Percentiles rank a stretch among this genome's conserved stretches.
phyloP scores from a whole-genome alignment of 2,113 vertebrate species.

The Cheilinus undulatus region DNA sequence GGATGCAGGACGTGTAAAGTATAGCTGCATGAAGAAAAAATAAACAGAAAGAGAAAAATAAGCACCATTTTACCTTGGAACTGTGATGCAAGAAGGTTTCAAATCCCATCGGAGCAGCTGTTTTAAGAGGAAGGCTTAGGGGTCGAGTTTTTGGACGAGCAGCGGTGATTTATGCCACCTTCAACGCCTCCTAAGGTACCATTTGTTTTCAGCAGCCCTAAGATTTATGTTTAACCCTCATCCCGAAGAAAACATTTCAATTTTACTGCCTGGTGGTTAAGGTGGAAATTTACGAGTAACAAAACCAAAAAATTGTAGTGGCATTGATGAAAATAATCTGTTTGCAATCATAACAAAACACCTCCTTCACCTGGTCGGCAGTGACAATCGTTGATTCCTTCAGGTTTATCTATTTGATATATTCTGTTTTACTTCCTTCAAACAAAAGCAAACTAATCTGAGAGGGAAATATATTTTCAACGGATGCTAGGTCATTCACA shows the following conservation, averaged over 20 bases:
- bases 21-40: constrained; percentile 84
- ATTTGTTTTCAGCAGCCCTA: constrained; percentile 33
- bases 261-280: constrained; percentile 24
- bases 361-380: not conserved
- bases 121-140: not conserved
- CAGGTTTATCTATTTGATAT: not conserved
- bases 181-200: not conserved
- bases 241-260: constrained; percentile 44
- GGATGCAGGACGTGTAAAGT: constrained; percentile 95
- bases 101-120: not conserved
- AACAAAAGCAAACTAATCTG: not conserved
- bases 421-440: not conserved
- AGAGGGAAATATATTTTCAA: not conserved
- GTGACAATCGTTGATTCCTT: constrained; percentile 8
- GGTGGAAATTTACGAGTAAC: constrained; percentile 45
- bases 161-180: constrained; percentile 34
- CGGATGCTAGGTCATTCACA: too few species aligned
- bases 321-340: constrained; percentile 31
- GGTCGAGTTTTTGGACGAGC: constrained; percentile 12
- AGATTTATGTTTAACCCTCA: constrained; percentile 50
- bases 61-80: not conserved
- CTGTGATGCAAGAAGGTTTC: not conserved
- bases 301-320: constrained; percentile 21
- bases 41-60: constrained; percentile 1
- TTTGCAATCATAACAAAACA: constrained; percentile 13